Percentiles rank a stretch among this genome's conserved stretches.
These are phyloP conservation scores for Pseudeuparius sepicola DNA, from an alignment of 2,888 invertebrate genomes.

Conservation along the genomic window DNA sequence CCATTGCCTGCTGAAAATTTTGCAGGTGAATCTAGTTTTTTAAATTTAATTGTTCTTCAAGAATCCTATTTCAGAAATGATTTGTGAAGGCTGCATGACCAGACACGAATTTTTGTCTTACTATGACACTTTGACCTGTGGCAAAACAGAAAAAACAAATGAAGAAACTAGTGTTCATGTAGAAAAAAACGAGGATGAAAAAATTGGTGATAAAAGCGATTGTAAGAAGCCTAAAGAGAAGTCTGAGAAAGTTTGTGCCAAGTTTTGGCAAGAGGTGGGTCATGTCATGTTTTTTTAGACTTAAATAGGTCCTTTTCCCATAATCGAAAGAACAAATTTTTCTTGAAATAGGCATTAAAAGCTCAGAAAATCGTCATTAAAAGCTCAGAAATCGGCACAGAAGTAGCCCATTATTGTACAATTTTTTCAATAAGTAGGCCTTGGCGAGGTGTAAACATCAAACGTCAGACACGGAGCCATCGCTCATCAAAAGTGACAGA, in stretches of 20 bases:
- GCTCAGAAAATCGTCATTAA: too few relatives aligned
- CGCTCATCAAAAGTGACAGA: too few relatives aligned
- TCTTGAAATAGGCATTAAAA: too few relatives aligned
- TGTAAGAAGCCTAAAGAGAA: constrained; percentile 39
- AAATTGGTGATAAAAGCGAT: constrained; percentile 15
- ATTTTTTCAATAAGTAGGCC: too few relatives aligned
- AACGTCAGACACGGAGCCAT: too few relatives aligned
- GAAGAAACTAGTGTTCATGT: constrained; percentile 1
- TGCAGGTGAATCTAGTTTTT: constrained; percentile 23
- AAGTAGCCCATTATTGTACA: too few relatives aligned
- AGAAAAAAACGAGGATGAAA: constrained; percentile 14
- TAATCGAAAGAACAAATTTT: too few relatives aligned
- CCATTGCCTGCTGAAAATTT: constrained; percentile 44
- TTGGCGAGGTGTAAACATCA: too few relatives aligned
- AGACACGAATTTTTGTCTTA: constrained; percentile 63
- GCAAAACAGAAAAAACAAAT: constrained; percentile 1
- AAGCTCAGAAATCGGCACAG: too few relatives aligned
- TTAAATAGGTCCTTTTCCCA: too few relatives aligned
- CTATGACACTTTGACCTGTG: constrained; percentile 1
- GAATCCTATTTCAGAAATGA: constrained; percentile 53
- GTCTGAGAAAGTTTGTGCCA: constrained; percentile 42
- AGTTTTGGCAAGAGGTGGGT: constrained; percentile 56
- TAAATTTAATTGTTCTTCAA: background rate
- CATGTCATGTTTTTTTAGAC: too few relatives aligned
- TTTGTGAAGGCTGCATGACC: constrained; percentile 70